Conservation (phyloP, 2,888 invertebrate species). For the Masnerella sp. region DNA sequence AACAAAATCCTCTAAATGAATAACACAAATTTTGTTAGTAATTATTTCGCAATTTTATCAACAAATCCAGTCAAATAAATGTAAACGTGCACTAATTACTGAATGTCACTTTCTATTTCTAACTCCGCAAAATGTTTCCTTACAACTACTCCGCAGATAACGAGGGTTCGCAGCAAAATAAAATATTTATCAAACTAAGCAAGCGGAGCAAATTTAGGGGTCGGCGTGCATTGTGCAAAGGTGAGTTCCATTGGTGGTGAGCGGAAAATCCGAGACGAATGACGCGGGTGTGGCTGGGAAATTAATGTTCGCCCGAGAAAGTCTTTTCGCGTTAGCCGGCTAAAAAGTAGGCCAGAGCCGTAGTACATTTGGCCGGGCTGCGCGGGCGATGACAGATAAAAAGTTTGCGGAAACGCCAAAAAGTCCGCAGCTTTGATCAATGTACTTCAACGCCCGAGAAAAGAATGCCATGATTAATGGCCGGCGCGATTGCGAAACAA, state of each 20-base stretch:
- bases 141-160: not conserved
- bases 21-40: no score
- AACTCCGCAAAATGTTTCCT: not conserved
- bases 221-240: conserved; percentile 21
- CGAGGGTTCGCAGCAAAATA: conserved; percentile 11
- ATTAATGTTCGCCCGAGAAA: conserved; percentile 59
- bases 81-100: no score
- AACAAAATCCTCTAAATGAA: no score
- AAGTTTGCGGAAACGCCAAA: conserved; percentile 57
- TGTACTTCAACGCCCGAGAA: conserved; percentile 51
- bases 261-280: conserved; percentile 51
- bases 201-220: conserved; percentile 24
- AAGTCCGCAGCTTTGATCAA: conserved; percentile 56
- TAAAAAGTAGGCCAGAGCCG: conserved; percentile 58
- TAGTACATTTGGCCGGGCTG: conserved; percentile 42
- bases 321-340: conserved; percentile 57
- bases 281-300: conserved; percentile 50
- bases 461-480: conserved; percentile 53
- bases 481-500: conserved; percentile 36
- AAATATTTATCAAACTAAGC: conserved; percentile 29
- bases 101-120: not conserved
- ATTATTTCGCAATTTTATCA: no score
- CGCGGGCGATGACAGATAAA: conserved; percentile 52
- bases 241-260: conserved; percentile 33
- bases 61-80: no score